phyloP scores from a whole-genome alignment of 2,797 vertebrate species.

The Mastacembelus armatus region DNA sequence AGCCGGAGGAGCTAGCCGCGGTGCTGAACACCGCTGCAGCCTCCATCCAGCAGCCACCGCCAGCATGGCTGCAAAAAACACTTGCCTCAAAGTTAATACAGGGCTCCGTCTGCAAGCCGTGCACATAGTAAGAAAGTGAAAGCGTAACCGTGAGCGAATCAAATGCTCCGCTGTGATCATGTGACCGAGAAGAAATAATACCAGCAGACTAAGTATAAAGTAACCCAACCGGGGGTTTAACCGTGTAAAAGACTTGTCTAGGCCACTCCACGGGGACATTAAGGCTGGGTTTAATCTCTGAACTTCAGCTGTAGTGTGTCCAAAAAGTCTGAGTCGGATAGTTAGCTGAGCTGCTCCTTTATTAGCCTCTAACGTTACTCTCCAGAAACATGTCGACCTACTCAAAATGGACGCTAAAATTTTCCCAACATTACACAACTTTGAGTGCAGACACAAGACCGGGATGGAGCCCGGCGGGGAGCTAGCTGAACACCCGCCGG shows the following conservation, averaged over 20 bases:
- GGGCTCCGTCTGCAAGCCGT: constrained; percentile 41
- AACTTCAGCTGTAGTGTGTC: constrained; percentile 28
- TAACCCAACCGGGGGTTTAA: constrained; percentile 70
- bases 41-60: constrained; percentile 23
- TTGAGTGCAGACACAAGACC: constrained; percentile 51
- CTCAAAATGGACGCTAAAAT: constrained; percentile 96
- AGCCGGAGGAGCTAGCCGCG: constrained; percentile 84
- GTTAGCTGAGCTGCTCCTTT: constrained; percentile 59
- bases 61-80: neutral
- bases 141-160: constrained; percentile 83
- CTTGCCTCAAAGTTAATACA: constrained; percentile 53
- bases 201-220: constrained; percentile 78
- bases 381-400: constrained; percentile 92
- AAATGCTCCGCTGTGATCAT: constrained; percentile 82
- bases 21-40: constrained; percentile 82
- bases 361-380: constrained; percentile 68
- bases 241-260: constrained; percentile 22
- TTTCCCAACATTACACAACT: constrained; percentile 83
- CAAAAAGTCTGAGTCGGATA: constrained; percentile 49
- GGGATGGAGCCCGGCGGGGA: neutral
- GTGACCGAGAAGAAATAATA: constrained; percentile 84
- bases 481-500: neutral
- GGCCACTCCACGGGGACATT: fast-evolving
- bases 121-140: constrained; percentile 78
- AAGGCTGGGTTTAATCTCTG: too few relatives aligned